Evolutionary conservation across 2,888 invertebrate species (phyloP).

Genomic region (Dasysyrphus tricinctus): DNA sequence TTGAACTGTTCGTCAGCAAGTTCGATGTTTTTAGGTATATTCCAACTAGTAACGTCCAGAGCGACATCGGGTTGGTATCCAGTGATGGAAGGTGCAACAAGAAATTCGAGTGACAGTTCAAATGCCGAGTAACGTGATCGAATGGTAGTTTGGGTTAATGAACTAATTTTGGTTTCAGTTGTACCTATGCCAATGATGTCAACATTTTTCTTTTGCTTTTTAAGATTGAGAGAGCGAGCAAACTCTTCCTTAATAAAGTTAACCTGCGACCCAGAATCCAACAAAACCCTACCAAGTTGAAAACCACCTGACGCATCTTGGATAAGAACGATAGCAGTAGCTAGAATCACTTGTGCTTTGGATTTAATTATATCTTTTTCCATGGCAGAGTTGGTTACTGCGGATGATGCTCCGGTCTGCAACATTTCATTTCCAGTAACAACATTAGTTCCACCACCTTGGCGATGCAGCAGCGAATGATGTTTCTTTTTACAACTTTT

Average conservation of each 20-base stretch:
- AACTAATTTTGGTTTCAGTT: conserved; percentile 23
- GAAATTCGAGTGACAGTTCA: conserved; percentile 16
- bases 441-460: conserved; percentile 2
- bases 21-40: conserved; percentile 34
- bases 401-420: not conserved
- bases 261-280: conserved; percentile 45
- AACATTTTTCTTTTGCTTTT: conserved; percentile 22
- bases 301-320: conserved; percentile 17
- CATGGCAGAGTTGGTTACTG: conserved; percentile 23
- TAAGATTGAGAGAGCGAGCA: conserved; percentile 13
- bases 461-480: conserved; percentile 23
- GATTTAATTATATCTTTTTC: no score
- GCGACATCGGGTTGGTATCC: conserved; percentile 24
- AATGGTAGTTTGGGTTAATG: conserved; percentile 30
- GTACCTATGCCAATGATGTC: conserved; percentile 18
- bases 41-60: conserved; percentile 1
- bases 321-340: conserved; percentile 36
- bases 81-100: conserved; percentile 28
- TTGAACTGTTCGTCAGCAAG: conserved; percentile 15
- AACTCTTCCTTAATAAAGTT: conserved; percentile 44
- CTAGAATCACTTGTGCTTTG: conserved; percentile 31
- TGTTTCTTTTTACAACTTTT: not conserved
- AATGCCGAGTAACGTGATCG: conserved; percentile 17
- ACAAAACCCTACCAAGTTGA: conserved; percentile 16
- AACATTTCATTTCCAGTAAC: not conserved